Evolutionary conservation across 2,113 vertebrate genomes (phyloP), one percentile per base, ranked within the genome.

Genomic region (Megaleporinus macrocephalus): DNA sequence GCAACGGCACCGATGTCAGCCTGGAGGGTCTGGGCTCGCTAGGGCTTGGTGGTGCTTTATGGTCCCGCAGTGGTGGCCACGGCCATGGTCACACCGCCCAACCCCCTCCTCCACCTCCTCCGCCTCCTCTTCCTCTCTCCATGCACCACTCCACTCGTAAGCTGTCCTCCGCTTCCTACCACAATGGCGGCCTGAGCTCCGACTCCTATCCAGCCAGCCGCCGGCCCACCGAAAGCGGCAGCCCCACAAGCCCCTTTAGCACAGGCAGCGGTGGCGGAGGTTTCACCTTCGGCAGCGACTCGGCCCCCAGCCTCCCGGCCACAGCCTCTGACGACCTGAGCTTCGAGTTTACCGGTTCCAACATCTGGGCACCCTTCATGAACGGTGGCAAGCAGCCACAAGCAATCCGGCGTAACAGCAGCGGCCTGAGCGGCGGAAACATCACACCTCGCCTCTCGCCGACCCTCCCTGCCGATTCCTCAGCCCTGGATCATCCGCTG

Each of bases 1-100:
- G 95, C 89, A 99, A 99, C 0, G 97, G 98, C 91, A 99, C 97
- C 0, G 98, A 99, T 0, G 98, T 99, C 76, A 96, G 98, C 83
- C 91, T 98, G 2, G 98, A 99, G 69, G 92, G 96, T 78, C 94
- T 98, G 11, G 94, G 95, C 13, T 57, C 93, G 0, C 76, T 94
- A 27, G 92, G 95, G 10, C 92, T 98, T 15, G 94, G 94, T 0
- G 76, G 92, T 0, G 81, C 95, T 0, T 91, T 97, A 10, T 99
- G 98, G 98, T 96, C 96, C 66, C 95, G 97, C n/a, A 95, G 93
- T 0, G 89, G 91, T 0, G 90, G 90, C 83, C 89, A 92, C 0
- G 75, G 86, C 83, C 89, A 92, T 0, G 75, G 86, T 1, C 91
- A 75, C 20, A 27, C 69, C 88, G 70, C 80, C 89, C 59, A 80